Conservation (phyloP, 2,797 vertebrate genomes). For the Poeciliopsis gracilis region DNA sequence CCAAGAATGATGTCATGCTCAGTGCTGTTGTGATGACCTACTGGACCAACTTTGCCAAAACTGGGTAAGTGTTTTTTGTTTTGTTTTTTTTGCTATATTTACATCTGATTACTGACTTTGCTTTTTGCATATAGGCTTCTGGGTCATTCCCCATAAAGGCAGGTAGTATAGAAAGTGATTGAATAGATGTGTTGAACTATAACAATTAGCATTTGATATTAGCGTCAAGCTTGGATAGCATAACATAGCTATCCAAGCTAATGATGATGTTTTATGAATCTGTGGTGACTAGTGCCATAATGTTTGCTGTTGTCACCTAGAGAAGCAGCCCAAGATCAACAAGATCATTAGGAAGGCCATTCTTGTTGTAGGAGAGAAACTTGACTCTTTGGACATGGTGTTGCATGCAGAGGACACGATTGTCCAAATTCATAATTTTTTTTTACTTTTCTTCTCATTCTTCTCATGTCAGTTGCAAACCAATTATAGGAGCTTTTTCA, state of each 20-base stretch:
- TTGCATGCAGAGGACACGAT: too few relatives aligned
- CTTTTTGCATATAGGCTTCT: background rate
- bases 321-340: too few relatives aligned
- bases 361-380: too few relatives aligned
- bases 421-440: too few relatives aligned
- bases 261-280: too few relatives aligned
- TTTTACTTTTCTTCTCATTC: too few relatives aligned
- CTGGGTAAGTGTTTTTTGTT: constrained; percentile 85
- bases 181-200: background rate
- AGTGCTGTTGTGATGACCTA: constrained; percentile 99
- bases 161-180: background rate
- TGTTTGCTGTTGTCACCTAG: too few relatives aligned
- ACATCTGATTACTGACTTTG: background rate
- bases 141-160: background rate
- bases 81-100: background rate
- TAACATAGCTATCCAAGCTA: background rate
- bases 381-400: too few relatives aligned
- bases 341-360: too few relatives aligned
- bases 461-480: too few relatives aligned
- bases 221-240: background rate
- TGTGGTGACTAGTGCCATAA: too few relatives aligned
- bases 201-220: background rate
- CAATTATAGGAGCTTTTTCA: too few relatives aligned
- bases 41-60: constrained; percentile 99
- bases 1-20: constrained; percentile 98